phyloP scores from a whole-genome alignment of 2,113 vertebrate genomes.

The Phalacrocorax brasilianus region DNA sequence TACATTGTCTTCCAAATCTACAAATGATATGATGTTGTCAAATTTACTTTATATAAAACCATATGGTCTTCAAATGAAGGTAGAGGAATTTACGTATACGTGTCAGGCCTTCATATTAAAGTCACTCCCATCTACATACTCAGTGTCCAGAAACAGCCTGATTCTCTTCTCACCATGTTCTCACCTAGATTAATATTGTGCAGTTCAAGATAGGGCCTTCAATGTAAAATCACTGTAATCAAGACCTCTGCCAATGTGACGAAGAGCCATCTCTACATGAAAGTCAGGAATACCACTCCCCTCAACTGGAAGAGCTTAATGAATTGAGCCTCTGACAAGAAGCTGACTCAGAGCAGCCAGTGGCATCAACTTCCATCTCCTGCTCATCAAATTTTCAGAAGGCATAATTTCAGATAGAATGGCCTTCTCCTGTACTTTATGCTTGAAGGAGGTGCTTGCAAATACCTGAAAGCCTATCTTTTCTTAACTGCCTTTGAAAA shows the following conservation, averaged over 20 bases:
- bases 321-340: background rate
- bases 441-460: background rate
- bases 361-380: background rate
- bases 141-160: background rate
- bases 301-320: background rate
- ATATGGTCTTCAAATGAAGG: background rate
- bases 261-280: background rate
- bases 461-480: background rate
- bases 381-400: background rate
- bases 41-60: background rate
- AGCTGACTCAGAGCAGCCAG: background rate
- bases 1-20: background rate
- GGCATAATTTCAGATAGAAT: background rate
- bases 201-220: background rate
- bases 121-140: background rate
- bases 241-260: background rate
- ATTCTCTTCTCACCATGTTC: background rate
- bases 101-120: background rate
- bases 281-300: background rate
- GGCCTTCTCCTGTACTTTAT: background rate
- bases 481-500: background rate
- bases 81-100: background rate
- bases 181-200: background rate
- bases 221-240: background rate
- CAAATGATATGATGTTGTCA: background rate